phyloP scores from a whole-genome alignment of 1,140 invertebrate species.

The Tetranychus cinnabarinus region DNA sequence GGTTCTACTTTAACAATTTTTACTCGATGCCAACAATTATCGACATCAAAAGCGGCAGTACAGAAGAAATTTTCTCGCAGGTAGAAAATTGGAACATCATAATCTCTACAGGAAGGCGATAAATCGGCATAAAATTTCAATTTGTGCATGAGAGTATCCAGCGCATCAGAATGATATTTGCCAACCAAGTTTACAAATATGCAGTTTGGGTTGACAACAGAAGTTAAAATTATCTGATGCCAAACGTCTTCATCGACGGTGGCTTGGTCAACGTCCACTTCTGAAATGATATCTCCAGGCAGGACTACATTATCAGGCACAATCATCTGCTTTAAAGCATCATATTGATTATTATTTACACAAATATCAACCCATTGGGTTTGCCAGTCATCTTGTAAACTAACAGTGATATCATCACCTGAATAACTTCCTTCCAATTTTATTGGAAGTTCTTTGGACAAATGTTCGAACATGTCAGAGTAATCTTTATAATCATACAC shows the following conservation, averaged over 20 bases:
- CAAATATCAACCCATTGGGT: too few relatives aligned
- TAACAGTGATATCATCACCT: too few relatives aligned
- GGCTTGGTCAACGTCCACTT: not conserved
- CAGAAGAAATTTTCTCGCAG: not conserved
- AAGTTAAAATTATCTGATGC: not conserved
- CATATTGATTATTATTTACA: too few relatives aligned
- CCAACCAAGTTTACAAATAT: not conserved
- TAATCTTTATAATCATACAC: not conserved
- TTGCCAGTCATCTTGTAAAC: too few relatives aligned
- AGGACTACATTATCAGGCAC: not conserved
- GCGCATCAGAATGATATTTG: not conserved
- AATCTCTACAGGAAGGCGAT: not conserved
- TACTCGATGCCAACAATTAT: not conserved
- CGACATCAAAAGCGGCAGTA: not conserved
- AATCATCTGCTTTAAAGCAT: too few relatives aligned
- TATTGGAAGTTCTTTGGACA: not conserved
- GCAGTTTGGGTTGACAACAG: not conserved
- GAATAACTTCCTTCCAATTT: not conserved
- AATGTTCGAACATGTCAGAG: not conserved
- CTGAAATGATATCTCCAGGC: not conserved
- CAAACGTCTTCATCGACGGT: not conserved
- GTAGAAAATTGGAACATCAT: not conserved
- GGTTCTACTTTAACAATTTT: not conserved
- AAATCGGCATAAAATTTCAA: not conserved
- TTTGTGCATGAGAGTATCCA: not conserved